phyloP scores from a whole-genome alignment of 2,797 vertebrate species.

The Microcaecilia unicolor region DNA sequence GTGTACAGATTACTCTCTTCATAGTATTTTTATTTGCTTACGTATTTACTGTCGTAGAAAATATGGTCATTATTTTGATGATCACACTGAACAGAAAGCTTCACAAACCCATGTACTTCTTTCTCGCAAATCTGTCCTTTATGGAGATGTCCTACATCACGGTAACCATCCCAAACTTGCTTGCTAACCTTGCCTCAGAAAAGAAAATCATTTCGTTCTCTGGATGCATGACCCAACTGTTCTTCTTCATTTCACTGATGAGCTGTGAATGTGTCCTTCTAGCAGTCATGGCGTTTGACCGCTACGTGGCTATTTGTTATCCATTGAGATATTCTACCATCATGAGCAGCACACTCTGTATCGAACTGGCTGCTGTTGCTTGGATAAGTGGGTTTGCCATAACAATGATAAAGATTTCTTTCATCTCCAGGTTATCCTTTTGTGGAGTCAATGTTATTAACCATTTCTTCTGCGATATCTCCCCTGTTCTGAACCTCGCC shows the following conservation, averaged over 20 bases:
- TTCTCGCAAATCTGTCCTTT: slow-evolving; percentile 38
- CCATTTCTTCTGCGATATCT: slow-evolving; percentile 45
- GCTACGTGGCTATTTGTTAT: slow-evolving; percentile 40
- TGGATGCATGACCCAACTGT: slow-evolving; percentile 37
- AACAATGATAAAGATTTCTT: slow-evolving; percentile 31
- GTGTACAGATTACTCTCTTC: slow-evolving; percentile 10
- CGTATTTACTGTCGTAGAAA: slow-evolving; percentile 30
- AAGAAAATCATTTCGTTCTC: slow-evolving; percentile 1
- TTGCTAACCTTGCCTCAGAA: slow-evolving; percentile 18
- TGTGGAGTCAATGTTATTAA: slow-evolving; percentile 40
- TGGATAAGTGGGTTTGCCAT: slow-evolving; percentile 33
- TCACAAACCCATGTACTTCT: slow-evolving; percentile 40
- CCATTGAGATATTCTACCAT: slow-evolving; percentile 30
- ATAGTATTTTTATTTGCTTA: slow-evolving; percentile 23
- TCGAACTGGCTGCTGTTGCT: slow-evolving; percentile 23
- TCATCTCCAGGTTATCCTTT: slow-evolving; percentile 33
- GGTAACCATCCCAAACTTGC: slow-evolving; percentile 37
- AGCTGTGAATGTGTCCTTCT: slow-evolving; percentile 39
- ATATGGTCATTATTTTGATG: slow-evolving; percentile 16
- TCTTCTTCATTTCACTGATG: slow-evolving; percentile 30
- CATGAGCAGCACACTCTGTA: slow-evolving; percentile 23
- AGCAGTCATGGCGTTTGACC: slow-evolving; percentile 41
- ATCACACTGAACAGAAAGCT: slow-evolving; percentile 20
- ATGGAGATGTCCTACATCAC: slow-evolving; percentile 40
- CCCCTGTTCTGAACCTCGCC: slow-evolving; percentile 35